Evolutionary conservation across 2,888 invertebrate species (phyloP).

Genomic region (Penaeus monodon): DNA sequence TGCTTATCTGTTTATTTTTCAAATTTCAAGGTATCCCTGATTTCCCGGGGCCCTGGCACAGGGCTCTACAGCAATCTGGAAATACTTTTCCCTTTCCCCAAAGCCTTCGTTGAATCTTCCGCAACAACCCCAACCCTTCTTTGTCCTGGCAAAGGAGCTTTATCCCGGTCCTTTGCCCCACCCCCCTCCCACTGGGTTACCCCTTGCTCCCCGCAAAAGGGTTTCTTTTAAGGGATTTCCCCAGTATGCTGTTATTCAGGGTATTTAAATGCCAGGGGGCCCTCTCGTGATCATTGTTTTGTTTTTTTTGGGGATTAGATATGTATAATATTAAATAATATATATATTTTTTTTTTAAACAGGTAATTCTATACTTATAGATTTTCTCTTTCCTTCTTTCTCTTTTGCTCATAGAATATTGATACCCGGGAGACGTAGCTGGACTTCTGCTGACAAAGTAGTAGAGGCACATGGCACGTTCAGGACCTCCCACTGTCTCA

Average conservation of each 20-base stretch:
- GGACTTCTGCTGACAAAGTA: conserved; percentile 85
- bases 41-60: conserved; percentile 84
- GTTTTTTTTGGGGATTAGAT: too few species aligned
- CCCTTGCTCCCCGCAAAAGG: conserved; percentile 62
- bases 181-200: conserved; percentile 89
- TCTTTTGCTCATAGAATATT: conserved; percentile 81
- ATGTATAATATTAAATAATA: too few species aligned
- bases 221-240: conserved; percentile 70
- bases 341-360: too few species aligned
- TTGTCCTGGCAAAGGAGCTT: conserved; percentile 87
- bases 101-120: conserved; percentile 92
- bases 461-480: conserved; percentile 97
- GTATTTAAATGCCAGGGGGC: too few species aligned
- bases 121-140: conserved; percentile 93
- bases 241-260: conserved; percentile 68
- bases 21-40: conserved; percentile 65
- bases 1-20: too few species aligned
- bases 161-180: conserved; percentile 90
- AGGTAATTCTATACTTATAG: background rate
- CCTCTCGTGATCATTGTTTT: too few species aligned
- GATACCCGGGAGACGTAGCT: conserved; percentile 91
- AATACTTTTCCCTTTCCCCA: conserved; percentile 91
- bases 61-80: conserved; percentile 91
- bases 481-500: conserved; percentile 85
- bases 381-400: conserved; percentile 8